Conservation (phyloP, 2,113 vertebrate genomes). For the Bos indicus region DNA sequence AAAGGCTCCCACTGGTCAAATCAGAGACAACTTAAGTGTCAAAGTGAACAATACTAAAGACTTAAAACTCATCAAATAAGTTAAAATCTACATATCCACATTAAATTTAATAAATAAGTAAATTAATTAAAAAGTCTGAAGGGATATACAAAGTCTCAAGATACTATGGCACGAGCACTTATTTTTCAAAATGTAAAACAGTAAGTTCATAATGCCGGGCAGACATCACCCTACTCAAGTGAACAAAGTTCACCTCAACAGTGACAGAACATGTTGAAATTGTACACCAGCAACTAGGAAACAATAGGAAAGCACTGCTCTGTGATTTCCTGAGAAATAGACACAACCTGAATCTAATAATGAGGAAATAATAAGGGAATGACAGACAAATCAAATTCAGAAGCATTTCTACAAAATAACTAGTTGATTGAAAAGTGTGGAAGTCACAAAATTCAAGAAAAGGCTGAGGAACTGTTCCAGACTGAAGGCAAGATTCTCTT, state of each 20-base stretch:
- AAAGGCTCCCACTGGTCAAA: not conserved
- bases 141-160: not conserved
- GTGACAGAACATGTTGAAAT: not conserved
- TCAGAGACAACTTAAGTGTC: not conserved
- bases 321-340: not conserved
- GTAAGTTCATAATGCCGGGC: not conserved
- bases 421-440: not conserved
- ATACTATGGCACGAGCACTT: not conserved
- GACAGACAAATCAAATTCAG: not conserved
- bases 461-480: not conserved
- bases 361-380: not conserved
- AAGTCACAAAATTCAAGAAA: not conserved
- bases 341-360: not conserved
- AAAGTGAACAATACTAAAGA: not conserved
- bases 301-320: not conserved
- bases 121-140: not conserved
- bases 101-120: not conserved
- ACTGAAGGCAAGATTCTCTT: not conserved
- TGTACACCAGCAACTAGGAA: not conserved
- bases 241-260: not conserved
- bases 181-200: not conserved
- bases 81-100: not conserved
- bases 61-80: not conserved
- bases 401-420: not conserved
- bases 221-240: not conserved